Conservation (phyloP, 2,113 vertebrate species). For the Cebus imitator region DNA sequence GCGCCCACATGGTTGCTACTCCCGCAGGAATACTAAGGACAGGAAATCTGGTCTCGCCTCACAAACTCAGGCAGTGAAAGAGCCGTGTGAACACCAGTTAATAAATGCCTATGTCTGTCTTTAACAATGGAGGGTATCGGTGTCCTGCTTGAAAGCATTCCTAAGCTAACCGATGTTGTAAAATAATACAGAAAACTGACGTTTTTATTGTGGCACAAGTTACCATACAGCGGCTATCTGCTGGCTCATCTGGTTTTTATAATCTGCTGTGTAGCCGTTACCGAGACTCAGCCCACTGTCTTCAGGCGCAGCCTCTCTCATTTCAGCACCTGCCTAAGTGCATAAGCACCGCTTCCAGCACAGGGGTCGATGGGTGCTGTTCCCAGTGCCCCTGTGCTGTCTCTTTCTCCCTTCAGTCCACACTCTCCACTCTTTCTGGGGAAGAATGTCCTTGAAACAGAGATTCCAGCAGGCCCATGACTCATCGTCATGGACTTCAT, state of each 20-base stretch:
- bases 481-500: not conserved
- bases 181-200: conserved; percentile 83
- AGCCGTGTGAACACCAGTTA: conserved; percentile 65
- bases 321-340: conserved; percentile 81
- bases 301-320: conserved; percentile 72
- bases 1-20: conserved; percentile 12
- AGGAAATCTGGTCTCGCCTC: conserved; percentile 69
- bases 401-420: conserved; percentile 55
- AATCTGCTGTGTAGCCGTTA: conserved; percentile 77
- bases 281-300: conserved; percentile 69
- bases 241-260: conserved; percentile 83
- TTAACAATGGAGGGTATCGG: conserved; percentile 66
- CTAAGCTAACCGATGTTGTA: conserved; percentile 73
- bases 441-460: not conserved
- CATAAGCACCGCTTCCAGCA: conserved; percentile 62
- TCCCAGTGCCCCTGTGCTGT: not conserved
- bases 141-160: conserved; percentile 84
- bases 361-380: conserved; percentile 64
- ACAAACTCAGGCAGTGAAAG: conserved; percentile 55
- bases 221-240: conserved; percentile 78
- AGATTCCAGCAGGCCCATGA: not conserved
- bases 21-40: conserved; percentile 55
- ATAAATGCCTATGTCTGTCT: conserved; percentile 73
- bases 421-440: not conserved
- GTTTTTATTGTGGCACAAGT: conserved; percentile 80